Evolutionary conservation across 2,113 vertebrate species (phyloP), one percentile per base, ranked within the genome.

Genomic region (Phalacrocorax brasilianus): DNA sequence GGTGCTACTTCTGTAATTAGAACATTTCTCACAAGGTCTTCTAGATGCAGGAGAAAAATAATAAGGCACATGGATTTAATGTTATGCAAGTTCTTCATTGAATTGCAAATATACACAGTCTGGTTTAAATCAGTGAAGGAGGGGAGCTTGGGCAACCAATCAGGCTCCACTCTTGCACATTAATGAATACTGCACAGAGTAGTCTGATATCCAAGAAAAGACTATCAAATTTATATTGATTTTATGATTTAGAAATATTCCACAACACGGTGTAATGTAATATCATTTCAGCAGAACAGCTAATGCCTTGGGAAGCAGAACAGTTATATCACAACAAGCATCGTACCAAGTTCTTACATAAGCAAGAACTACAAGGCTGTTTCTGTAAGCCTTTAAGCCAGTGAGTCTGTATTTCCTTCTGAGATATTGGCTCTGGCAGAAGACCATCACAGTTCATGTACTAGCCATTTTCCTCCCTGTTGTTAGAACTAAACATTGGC

Each of bases 1-100:
- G 35, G n/a, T 88, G 49, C 91, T 91, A 89, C 93, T 96, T 93
- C 85, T 93, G 97, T 97, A 97, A 97, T 98, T 98, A 98, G 98
- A 97, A 32, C 26, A 65, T 47, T 72, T 89, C 95, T 95, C 87
- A 19, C 9, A 81, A 93, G 91, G 71, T 45, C 27, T 56, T 88
- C 73, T 78, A 95, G 91, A 87, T 94, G 77, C n/a, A 82, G 45
- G 30, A 96, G 84, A 58, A 96, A 94, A 93, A 84, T 70, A 94
- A 58, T 26, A 77, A 96, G 59, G 59, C 44, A 47, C 4, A 42
- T 44, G 70, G 87, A 96, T 85, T 97, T 95, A 96, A 97, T 97
- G 95, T 95, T 93, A 92, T 96, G 49, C 78, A 94, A 91, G 50
- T 82, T 91, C 59, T 94, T 96, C 80, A 95, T 78, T 96, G 96